phyloP scores from a whole-genome alignment of 2,797 vertebrate genomes.

The Numenius phaeopus region DNA sequence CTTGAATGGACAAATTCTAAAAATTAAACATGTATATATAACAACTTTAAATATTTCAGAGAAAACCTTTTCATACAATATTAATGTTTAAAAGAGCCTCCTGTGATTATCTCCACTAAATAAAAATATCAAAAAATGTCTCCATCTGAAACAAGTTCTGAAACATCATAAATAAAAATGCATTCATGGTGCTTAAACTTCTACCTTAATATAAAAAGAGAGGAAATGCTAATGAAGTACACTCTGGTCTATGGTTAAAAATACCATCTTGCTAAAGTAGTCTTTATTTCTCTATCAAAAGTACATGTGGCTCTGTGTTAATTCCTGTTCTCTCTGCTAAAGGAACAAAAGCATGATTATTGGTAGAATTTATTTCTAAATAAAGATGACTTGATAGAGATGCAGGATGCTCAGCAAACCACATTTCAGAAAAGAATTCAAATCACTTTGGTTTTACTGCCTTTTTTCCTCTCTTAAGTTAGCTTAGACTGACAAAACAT shows the following conservation, averaged over 20 bases:
- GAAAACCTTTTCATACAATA: not conserved
- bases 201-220: not conserved
- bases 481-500: not conserved
- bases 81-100: slow-evolving; percentile 54
- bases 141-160: slow-evolving; percentile 54
- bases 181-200: not conserved
- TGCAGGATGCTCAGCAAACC: slow-evolving; percentile 45
- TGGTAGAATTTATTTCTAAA: slow-evolving; percentile 43
- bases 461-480: not conserved
- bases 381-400: slow-evolving; percentile 39
- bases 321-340: slow-evolving; percentile 17
- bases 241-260: not conserved
- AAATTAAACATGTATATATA: not conserved
- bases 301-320: not conserved
- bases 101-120: slow-evolving; percentile 45
- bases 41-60: not conserved
- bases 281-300: slow-evolving; percentile 54
- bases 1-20: not conserved
- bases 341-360: not conserved
- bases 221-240: slow-evolving; percentile 7
- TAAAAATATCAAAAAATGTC: not conserved
- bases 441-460: slow-evolving; percentile 18
- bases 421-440: slow-evolving; percentile 44
- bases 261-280: not conserved
- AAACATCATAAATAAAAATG: slow-evolving; percentile 54